Evolutionary conservation across 2,888 invertebrate genomes (phyloP), one percentile per base, ranked within the genome.

Genomic region (Penaeus monodon): DNA sequence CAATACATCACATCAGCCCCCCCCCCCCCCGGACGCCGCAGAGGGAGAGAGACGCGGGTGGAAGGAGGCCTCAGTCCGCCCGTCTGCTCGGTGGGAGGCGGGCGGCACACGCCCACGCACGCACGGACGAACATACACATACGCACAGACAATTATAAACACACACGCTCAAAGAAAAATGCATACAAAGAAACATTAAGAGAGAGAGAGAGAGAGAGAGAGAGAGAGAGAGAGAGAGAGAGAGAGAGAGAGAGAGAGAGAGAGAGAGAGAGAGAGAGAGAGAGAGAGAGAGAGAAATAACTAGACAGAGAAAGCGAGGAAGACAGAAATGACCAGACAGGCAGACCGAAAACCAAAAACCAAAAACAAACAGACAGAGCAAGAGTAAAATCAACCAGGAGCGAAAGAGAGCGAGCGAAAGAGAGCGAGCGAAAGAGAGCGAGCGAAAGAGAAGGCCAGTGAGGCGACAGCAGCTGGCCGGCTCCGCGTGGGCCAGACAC

Each of bases 171-270:
- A 1, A 57, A 57, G 10, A 57, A 57, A 12, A 57, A 3, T 2
- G 17, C 1, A 57, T 1, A 57, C 1, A 57, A 0, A 57, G 49
- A 57, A 2, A 57, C 0, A 57, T 1, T 1, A 14, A 68, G 68
- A 77, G 44, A 77, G 77, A 77, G 44, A 77, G 77, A 77, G 77
- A 77, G 77, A 77, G 49, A 77, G 77, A 44, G 77, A 77, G 77
- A 77, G 77, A 49, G 49, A 77, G 77, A 77, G 77, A 77, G 77
- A 77, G 77, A 49, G 77, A 77, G 77, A 49, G 77, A 77, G 77
- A 77, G 77, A 77, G 77, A 77, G 77, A 77, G 38, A 77, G 38
- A 38, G 38, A 77, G 44, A 77, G 77, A 77, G 57, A 44, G 49
- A 44, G 77, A 77, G 44, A 44, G 49, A 44, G 77, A 77, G 44